These are phyloP conservation scores for Channa maculata DNA, from an alignment of 2,113 vertebrate genomes.

Conservation along the genomic window DNA sequence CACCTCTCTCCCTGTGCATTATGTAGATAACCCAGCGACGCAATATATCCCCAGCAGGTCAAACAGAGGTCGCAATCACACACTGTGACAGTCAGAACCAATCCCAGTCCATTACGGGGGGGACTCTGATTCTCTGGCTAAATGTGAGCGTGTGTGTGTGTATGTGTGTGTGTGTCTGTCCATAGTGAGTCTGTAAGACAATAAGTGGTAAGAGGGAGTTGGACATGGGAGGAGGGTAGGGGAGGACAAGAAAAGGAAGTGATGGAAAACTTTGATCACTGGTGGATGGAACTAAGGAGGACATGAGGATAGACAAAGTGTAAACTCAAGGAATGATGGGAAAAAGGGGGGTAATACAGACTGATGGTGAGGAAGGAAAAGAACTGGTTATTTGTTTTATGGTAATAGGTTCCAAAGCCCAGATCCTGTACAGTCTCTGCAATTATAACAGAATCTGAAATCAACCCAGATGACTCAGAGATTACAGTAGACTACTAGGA, in stretches of 20 bases:
- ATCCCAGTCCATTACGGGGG: slow-evolving; percentile 82
- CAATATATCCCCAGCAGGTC: slow-evolving; percentile 85
- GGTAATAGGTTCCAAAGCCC: too few species aligned
- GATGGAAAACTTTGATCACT: slow-evolving; percentile 55
- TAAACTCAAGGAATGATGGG: background rate
- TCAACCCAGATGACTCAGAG: too few species aligned
- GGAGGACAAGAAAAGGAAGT: slow-evolving; percentile 22
- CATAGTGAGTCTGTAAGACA: slow-evolving; percentile 8
- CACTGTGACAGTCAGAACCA: slow-evolving; percentile 79
- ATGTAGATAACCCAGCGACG: slow-evolving; percentile 83
- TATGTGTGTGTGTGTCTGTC: background rate
- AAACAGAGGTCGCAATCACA: slow-evolving; percentile 86
- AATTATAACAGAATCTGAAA: too few species aligned
- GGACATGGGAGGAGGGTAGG: background rate
- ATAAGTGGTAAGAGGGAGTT: slow-evolving; percentile 17
- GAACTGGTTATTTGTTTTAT: too few species aligned
- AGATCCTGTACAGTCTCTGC: too few species aligned
- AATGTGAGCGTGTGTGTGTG: background rate
- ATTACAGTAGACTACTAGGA: too few species aligned
- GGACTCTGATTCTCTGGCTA: slow-evolving; percentile 27
- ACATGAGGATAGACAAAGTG: slow-evolving; percentile 11
- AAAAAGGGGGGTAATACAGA: too few species aligned
- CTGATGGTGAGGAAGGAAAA: too few species aligned
- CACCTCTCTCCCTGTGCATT: slow-evolving; percentile 86
- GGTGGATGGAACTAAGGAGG: slow-evolving; percentile 8